A percentile compares a stretch with the other conserved stretches of the same genome.
phyloP scores from a whole-genome alignment of 1,140 invertebrate species.

The Subanguina moxae region DNA sequence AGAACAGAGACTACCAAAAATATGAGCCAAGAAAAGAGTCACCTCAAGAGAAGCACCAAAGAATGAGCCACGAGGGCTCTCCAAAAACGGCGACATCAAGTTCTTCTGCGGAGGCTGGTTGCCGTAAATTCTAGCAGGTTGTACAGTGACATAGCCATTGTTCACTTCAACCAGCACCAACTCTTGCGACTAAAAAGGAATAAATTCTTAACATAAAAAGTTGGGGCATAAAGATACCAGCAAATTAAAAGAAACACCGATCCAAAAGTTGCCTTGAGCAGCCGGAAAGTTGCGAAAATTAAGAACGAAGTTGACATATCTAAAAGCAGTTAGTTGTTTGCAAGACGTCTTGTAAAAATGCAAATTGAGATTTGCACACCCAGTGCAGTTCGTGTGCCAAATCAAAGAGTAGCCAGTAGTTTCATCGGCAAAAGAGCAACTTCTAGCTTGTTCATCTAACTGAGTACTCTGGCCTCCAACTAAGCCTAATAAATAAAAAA shows the following conservation, averaged over 20 bases:
- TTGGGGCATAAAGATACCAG: not conserved
- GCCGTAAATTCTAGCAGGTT: not conserved
- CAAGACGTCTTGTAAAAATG: not conserved
- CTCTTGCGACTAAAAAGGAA: not conserved
- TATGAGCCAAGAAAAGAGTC: too few relatives aligned
- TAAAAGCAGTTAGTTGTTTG: too few relatives aligned
- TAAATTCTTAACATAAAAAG: not conserved
- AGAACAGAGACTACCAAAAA: too few relatives aligned
- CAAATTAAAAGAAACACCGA: not conserved
- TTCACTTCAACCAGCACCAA: not conserved
- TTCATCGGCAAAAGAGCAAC: not conserved
- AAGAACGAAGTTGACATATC: not conserved
- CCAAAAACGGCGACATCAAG: not conserved
- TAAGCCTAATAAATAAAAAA: too few relatives aligned
- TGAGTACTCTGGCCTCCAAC: too few relatives aligned
- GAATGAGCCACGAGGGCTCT: not conserved
- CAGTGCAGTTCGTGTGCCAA: slow-evolving; percentile 6
- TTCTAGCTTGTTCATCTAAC: not conserved
- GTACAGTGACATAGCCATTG: not conserved
- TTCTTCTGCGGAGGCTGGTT: not conserved
- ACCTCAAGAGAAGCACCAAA: not conserved
- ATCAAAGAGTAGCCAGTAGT: not conserved
- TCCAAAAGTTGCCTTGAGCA: not conserved
- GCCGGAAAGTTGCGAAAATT: not conserved
- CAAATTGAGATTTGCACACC: not conserved